Base-by-base conservation (phyloP, 2,797 vertebrate genomes). In the Falco cherrug region DNA sequence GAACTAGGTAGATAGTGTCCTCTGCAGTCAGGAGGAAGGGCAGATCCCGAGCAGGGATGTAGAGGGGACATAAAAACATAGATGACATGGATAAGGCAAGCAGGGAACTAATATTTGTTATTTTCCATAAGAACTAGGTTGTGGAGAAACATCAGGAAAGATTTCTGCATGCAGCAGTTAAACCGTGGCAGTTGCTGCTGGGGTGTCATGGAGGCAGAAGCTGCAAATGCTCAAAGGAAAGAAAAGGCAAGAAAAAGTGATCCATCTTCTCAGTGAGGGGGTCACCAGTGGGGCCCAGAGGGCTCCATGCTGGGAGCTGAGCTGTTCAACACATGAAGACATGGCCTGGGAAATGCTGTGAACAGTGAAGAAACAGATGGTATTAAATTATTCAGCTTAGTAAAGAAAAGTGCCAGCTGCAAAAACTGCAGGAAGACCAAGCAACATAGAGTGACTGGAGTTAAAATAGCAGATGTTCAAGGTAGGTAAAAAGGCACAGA, bases 361-460 rank as follows among this genome's bases (percentile, higher is more conserved):
- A 53, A 16, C 59, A 8, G 39, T 1, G 17, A 31, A 20, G 21
- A 31, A 45, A 41, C 60, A 68, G 67, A 37, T 43, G 67, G 67
- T n/a, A 7, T 15, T 56, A 11, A 67, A 73, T 73, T 50, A 73
- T 56, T 78, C 41, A 56, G 67, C 53, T 50, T 31, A 19, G 73
- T 15, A 48, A 39, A 33, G 59, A 35, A 8, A 37, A 21, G 12
- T 6, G 33, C 22, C 73, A 71, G 53, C 65, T 65, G 84, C 39
- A 48, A 21, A n/a, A 65, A 2, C 53, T 26, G 17, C 50, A 3
- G 79, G 54, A 28, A 61, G 41, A 22, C 3, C 35, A 6, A 64
- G 31, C 16, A 43, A 3, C 43, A 1, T 1, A 3, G 15, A 25
- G 50, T 0, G 26, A 10, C 25, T 3, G 26, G 37, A 28, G 28